These are phyloP conservation scores for Octodonta nipae DNA, from an alignment of 2,888 invertebrate genomes.

Conservation along the genomic window DNA sequence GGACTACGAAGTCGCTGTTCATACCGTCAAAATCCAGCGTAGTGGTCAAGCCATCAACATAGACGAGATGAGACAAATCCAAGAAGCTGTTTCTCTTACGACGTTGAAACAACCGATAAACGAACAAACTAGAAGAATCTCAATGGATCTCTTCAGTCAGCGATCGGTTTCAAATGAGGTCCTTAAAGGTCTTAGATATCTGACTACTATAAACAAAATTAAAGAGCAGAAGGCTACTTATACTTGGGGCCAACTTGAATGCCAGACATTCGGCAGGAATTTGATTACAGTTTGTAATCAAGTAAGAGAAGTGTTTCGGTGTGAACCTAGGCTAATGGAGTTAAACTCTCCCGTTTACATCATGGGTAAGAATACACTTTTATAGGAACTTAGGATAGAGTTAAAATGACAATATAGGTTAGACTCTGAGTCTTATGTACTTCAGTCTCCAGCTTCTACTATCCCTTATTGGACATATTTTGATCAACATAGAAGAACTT, in stretches of 20 bases:
- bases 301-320: slow-evolving; percentile 37
- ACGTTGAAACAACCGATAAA: slow-evolving; percentile 20
- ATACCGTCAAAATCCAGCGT: slow-evolving; percentile 42
- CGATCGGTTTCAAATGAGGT: slow-evolving; percentile 44
- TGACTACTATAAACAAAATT: slow-evolving; percentile 19
- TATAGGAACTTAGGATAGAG: no score
- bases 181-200: slow-evolving; percentile 33
- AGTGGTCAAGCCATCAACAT: slow-evolving; percentile 45
- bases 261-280: slow-evolving; percentile 36
- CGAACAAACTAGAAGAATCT: slow-evolving; percentile 25
- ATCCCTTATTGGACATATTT: no score
- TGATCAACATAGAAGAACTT: no score
- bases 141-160: slow-evolving; percentile 41
- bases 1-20: slow-evolving; percentile 41
- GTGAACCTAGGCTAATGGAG: slow-evolving; percentile 41
- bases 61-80: slow-evolving; percentile 34
- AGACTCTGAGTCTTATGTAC: no score
- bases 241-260: slow-evolving; percentile 28
- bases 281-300: slow-evolving; percentile 40
- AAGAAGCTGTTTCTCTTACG: slow-evolving; percentile 24
- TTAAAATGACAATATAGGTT: no score
- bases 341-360: slow-evolving; percentile 44
- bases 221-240: slow-evolving; percentile 20
- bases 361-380: slow-evolving; percentile 39
- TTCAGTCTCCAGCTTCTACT: no score